Evolutionary conservation across 2,797 vertebrate species (phyloP), one percentile per base, ranked within the genome.

Genomic region (Toxotes lorentzi): DNA sequence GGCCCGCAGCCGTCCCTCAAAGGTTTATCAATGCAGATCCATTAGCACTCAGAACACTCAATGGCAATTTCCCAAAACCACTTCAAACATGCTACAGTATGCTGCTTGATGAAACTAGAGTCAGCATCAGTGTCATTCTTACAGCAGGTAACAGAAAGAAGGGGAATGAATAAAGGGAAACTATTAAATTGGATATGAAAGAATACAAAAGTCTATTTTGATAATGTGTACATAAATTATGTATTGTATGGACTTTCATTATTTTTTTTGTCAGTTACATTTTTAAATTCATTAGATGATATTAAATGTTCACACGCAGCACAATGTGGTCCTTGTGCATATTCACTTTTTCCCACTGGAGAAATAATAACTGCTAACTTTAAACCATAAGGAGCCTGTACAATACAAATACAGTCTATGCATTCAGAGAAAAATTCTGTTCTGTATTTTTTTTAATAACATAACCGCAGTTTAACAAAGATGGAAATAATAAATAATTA

Each of bases 31-130:
- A 48, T 75, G 50, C 71, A 70, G 11, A 73, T 51, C 73, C 85
- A 87, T 83, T 88, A 89, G 75, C 35, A 19, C 60, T 86, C 69
- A 72, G 19, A 76, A 66, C 67, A 73, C 53, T 87, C 68, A 71
- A 34, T 57, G 64, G 30, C 11, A n/a, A 38, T 67, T 77, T 82
- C 50, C 77, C 47, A 12, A 66, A 80, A 66, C 60, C 30, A 45
- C 65, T 48, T 17, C 4, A 27, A 13, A 48, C 61, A 68, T 30
- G 8, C 9, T 27, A 4, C 6, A 54, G 35, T 51, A 13, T 58
- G 13, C 50, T 57, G 38, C 47, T 45, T 17, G 30, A 19, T 64
- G 14, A 23, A 57, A 38, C 17, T 8, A 40, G 35, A 57, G 48
- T 7, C 34, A 35, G 32, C 23, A 27, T 50, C 32, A 4, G 30